Conservation (phyloP, 2,113 vertebrate genomes). For the Hipposideros armiger region DNA sequence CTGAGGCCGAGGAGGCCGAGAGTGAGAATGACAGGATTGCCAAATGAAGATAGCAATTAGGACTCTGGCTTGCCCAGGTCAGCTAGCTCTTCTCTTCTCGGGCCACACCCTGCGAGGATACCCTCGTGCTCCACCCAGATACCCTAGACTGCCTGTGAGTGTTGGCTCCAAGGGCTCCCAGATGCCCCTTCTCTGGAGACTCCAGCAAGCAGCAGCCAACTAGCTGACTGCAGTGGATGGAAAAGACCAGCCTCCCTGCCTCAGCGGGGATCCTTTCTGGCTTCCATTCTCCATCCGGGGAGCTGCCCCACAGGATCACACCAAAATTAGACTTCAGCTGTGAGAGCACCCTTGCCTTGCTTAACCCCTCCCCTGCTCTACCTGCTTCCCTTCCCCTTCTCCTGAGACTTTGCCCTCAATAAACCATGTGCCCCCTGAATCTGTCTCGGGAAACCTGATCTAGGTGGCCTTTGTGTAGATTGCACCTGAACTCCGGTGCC, state of each 20-base stretch:
- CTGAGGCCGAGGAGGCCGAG: background rate
- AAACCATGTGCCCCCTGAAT: background rate
- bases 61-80: background rate
- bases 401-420: background rate
- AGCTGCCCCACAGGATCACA: background rate
- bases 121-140: background rate
- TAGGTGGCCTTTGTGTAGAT: background rate
- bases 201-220: background rate
- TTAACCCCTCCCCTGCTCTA: background rate
- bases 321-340: background rate
- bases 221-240: background rate
- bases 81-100: background rate
- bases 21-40: background rate
- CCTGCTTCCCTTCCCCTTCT: background rate
- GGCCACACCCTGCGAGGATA: background rate
- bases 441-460: background rate
- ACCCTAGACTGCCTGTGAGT: background rate
- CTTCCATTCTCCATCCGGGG: background rate
- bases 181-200: background rate
- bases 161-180: background rate
- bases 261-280: background rate
- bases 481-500: background rate
- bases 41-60: background rate
- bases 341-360: background rate
- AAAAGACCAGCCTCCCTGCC: background rate